These are phyloP conservation scores for Apostichopus parvimensis DNA, from an alignment of 35 echinoderm and acorn worm species.

Conservation along the genomic window DNA sequence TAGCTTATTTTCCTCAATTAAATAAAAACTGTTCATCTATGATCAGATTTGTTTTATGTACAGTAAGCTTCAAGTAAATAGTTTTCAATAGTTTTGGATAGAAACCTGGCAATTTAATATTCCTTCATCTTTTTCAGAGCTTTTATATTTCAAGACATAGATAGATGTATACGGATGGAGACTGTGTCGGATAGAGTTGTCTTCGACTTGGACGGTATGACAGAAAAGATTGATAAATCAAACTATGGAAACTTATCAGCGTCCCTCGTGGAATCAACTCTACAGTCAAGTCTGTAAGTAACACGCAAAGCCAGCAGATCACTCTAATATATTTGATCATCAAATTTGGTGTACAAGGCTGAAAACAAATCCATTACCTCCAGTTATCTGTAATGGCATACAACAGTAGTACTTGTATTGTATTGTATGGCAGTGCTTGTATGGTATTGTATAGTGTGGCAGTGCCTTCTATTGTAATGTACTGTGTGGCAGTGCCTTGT, in stretches of 20 bases:
- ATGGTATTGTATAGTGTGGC: too few relatives aligned
- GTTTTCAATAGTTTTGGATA: neutral
- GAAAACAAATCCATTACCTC: too few relatives aligned
- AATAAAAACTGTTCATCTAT: neutral
- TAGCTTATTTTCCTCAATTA: too few relatives aligned
- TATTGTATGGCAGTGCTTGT: too few relatives aligned
- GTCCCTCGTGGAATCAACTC: neutral
- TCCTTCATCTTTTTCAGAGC: slow-evolving; percentile 43
- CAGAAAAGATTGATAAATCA: slow-evolving; percentile 14
- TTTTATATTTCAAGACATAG: slow-evolving; percentile 92
- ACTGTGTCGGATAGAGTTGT: slow-evolving; percentile 78
- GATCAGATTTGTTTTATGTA: neutral
- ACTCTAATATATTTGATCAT: too few relatives aligned
- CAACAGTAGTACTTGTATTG: too few relatives aligned
- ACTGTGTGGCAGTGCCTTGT: too few relatives aligned
- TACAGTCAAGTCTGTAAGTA: neutral
- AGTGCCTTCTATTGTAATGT: too few relatives aligned
- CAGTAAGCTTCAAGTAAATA: too few relatives aligned
- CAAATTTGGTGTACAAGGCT: too few relatives aligned
- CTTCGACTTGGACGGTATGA: slow-evolving; percentile 82
- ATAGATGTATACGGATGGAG: slow-evolving; percentile 75
- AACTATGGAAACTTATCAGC: neutral
- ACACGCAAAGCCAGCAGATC: too few relatives aligned
- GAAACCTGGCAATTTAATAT: neutral
- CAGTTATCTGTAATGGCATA: too few relatives aligned